Base-by-base conservation (phyloP, 2,797 vertebrate genomes). In the Serranus cabrilla region DNA sequence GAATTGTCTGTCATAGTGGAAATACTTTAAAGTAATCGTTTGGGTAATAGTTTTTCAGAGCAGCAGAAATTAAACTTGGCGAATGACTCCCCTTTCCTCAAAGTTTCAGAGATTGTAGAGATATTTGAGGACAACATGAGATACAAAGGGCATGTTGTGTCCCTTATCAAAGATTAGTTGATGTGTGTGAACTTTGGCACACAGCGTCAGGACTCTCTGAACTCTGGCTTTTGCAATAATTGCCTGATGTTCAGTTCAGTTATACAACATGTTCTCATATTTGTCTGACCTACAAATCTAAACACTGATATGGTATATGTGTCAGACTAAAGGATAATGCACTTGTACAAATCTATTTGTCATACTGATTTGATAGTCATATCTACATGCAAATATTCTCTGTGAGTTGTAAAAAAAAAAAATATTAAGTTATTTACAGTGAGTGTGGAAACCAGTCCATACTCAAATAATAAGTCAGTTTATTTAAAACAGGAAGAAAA, bases 151-250 rank as follows among this genome's bases (percentile, higher is more conserved):
- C 50, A 54, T 46, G 47, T 46, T 31, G 39, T 69, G 67, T 59
- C 42, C 25, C 64, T 87, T 90, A 83, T 93, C 82, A 74, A 52
- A 49, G 74, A 69, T 81, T 50, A 76, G 55, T 61, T 80, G 16
- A n/a, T 6, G 10, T 81, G 21, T 75, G 16, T 91, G 88, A 92
- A 91, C 91, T 93, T 92, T 93, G 85, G 67, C 64, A 89, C 88
- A 76, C 81, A 87, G 83, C 52, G 82, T 82, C 59, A 80, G 63
- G 66, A 84, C 80, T 80, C 56, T 74, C 77, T 71, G 60, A 78
- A 74, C 72, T 34, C 34, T 78, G 70, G 75, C 78, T 88, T 89
- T 86, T 90, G 82, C 76, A 88, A 78, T 84, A 46, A 40, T 90
- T 90, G 76, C 68, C 51, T 58, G 71, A 57, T 78, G 70, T 64